Evolutionary conservation across 1,140 invertebrate genomes (phyloP), one percentile per base, ranked within the genome.

Genomic region (Oryctes rhinoceros): DNA sequence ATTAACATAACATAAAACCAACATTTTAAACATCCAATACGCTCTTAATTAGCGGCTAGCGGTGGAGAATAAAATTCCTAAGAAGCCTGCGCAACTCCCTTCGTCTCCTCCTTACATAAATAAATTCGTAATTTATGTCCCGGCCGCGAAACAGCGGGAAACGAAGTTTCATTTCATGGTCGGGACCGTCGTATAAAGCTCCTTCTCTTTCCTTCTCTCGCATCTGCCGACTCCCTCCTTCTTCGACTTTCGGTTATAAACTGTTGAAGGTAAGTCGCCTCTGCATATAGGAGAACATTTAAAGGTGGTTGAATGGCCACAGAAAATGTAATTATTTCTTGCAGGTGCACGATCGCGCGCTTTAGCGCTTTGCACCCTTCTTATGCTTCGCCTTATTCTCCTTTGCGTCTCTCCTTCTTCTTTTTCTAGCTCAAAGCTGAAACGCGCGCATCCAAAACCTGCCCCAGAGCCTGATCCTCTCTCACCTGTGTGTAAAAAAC

Each of bases 261-360:
- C 53, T 18, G 35, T 11, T 76, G 74, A 71, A 44, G 39, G 39
- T 4, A 44, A 44, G 39, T n/a, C 39, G 13, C 75, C 47, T 79
- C 53, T 7, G 15, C n/a, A 15, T 59, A 59, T 59, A 59, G 15
- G 53, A 18, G 18, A n/a, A n/a, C 5, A 59, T 71, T 24, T 30
- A 71, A 13, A 71, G 74, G 15, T 74, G 35, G 71, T 13, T 49
- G 79, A 80, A 76, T 80, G 79, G 79, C 74, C 79, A 80, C 44
- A 76, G 65, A 71, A 53, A 80, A 80, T 48, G 47, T 80, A 80
- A 80, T 80, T 80, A 80, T 80, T 80, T 74, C 75, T 80, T 59
- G 79, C 79, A 80, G 79, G 79, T 80, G 79, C 79, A 80, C 76
- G 62, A 30, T 18, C 53, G 53, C 65, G 65, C 65, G 65, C 65